Conservation (phyloP, 2,113 vertebrate species). For the Perca schrenkii region DNA sequence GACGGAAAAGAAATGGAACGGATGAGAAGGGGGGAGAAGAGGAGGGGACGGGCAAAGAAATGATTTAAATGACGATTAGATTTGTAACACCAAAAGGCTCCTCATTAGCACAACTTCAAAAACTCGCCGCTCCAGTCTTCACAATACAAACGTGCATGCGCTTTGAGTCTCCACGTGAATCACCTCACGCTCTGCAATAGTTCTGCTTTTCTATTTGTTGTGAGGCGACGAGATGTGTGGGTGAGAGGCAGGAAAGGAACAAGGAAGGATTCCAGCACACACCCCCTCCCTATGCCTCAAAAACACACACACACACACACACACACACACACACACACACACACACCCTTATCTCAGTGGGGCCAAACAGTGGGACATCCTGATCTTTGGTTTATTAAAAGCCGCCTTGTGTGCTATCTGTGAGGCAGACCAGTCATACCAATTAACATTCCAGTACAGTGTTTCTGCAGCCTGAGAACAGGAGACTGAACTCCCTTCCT, state of each 20-base stretch:
- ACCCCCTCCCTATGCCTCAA: not conserved
- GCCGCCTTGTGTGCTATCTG: constrained; percentile 71
- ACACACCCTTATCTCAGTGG: constrained; percentile 11
- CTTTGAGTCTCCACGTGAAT: constrained; percentile 60
- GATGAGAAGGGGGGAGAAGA: constrained; percentile 10
- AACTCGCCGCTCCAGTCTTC: constrained; percentile 52
- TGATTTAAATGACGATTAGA: constrained; percentile 70
- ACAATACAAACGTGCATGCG: constrained; percentile 59
- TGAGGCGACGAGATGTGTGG: constrained; percentile 44
- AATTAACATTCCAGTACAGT: constrained; percentile 81
- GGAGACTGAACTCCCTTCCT: constrained; percentile 39
- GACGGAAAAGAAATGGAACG: not conserved
- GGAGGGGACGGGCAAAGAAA: constrained; percentile 44
- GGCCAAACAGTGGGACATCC: constrained; percentile 46
- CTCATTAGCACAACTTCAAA: constrained; percentile 78
- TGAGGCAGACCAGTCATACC: constrained; percentile 63
- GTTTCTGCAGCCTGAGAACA: constrained; percentile 57
- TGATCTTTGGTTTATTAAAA: constrained; percentile 72
- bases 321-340: not conserved
- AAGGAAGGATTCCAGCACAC: constrained; percentile 28
- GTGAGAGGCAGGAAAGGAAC: constrained; percentile 16
- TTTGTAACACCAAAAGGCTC: constrained; percentile 65
- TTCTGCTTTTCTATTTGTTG: constrained; percentile 61
- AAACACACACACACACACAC: not conserved
- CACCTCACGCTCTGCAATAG: constrained; percentile 52